Evolutionary conservation across 2,888 invertebrate genomes (phyloP).

Genomic region (Meandrusa payeni): DNA sequence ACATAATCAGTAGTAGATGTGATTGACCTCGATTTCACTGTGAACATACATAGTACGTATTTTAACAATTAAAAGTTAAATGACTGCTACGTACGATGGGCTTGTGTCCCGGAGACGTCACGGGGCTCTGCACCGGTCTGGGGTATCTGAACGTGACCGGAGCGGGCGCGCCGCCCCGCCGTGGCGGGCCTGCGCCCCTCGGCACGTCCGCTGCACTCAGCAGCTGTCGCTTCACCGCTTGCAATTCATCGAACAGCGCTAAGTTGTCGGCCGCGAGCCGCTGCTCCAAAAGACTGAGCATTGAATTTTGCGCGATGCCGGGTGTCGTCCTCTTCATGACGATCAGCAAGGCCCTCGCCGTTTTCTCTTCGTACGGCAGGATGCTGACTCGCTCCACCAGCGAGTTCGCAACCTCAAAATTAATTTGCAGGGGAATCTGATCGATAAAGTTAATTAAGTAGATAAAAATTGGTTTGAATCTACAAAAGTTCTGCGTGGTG

Average conservation of each 20-base stretch:
- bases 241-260: conserved; percentile 36
- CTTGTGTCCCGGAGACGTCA: no score
- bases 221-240: conserved; percentile 27
- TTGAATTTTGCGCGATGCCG: conserved; percentile 41
- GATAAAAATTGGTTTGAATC: conserved; percentile 57
- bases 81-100: no score
- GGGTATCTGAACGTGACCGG: no score
- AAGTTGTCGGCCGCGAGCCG: conserved; percentile 35
- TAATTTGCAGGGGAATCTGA: conserved; percentile 36
- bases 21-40: no score
- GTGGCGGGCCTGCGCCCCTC: no score
- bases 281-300: conserved; percentile 46
- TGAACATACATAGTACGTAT: no score
- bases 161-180: no score
- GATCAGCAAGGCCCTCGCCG: conserved; percentile 43
- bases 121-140: no score
- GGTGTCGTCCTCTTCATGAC: conserved; percentile 48
- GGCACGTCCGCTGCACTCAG: no score
- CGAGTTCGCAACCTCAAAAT: conserved; percentile 39
- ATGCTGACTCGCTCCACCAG: conserved; percentile 60
- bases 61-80: no score
- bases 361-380: conserved; percentile 46
- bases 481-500: conserved; percentile 58
- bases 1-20: no score
- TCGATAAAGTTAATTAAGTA: conserved; percentile 50